Conservation (phyloP, 2,888 invertebrate species). For the Unio delphinus region DNA sequence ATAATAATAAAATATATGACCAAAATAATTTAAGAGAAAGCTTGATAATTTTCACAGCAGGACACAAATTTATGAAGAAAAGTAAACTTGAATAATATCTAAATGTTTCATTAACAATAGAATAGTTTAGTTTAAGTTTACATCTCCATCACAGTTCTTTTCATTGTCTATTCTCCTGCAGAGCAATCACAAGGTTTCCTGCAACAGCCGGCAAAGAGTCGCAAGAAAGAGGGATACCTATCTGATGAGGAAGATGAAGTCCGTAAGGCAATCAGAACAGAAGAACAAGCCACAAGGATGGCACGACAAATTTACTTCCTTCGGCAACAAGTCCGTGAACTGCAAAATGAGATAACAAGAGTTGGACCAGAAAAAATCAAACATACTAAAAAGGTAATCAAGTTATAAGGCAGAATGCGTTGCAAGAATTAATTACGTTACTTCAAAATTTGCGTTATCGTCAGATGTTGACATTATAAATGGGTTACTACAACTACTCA, state of each 20-base stretch:
- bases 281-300: constrained; percentile 57
- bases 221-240: constrained; percentile 45
- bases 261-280: constrained; percentile 44
- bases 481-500: too few relatives aligned
- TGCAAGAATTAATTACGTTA: background rate
- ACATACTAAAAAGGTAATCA: constrained; percentile 53
- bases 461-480: background rate
- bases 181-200: constrained; percentile 41
- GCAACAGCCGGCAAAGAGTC: constrained; percentile 31
- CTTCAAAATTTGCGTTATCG: background rate
- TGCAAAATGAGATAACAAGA: constrained; percentile 53
- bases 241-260: constrained; percentile 56
- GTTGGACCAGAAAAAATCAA: constrained; percentile 33
- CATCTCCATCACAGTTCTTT: too few relatives aligned
- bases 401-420: background rate
- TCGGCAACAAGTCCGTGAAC: constrained; percentile 58
- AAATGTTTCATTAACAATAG: too few relatives aligned
- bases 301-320: constrained; percentile 60
- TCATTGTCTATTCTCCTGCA: constrained; percentile 12
- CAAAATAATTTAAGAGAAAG: too few relatives aligned
- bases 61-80: too few relatives aligned
- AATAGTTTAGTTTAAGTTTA: too few relatives aligned
- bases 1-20: too few relatives aligned
- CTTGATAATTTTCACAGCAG: too few relatives aligned
- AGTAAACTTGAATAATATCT: too few relatives aligned